Conservation (phyloP, 1,140 invertebrate species). For the Drosophila pseudoananassae region DNA sequence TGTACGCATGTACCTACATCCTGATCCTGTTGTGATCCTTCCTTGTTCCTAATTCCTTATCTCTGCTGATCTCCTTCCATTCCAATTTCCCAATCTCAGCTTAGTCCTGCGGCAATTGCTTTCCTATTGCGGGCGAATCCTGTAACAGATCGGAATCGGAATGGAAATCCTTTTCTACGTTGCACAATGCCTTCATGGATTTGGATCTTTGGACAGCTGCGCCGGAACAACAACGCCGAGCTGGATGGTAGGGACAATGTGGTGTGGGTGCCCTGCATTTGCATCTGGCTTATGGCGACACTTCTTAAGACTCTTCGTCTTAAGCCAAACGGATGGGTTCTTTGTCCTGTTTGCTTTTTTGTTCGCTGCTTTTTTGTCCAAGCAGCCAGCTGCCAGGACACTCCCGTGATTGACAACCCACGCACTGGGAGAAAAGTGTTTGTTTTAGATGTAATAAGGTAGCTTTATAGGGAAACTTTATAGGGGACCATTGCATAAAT, state of each 20-base stretch:
- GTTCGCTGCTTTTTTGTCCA: neutral
- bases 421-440: neutral
- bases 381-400: constrained; percentile 8
- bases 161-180: constrained; percentile 46
- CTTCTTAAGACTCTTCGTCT: constrained; percentile 21
- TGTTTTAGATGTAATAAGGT: no score
- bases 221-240: neutral
- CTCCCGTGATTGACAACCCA: constrained; percentile 30
- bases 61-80: constrained; percentile 33
- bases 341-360: neutral
- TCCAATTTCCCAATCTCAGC: constrained; percentile 54
- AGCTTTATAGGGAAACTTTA: no score
- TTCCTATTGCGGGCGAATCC: constrained; percentile 61
- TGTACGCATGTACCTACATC: neutral
- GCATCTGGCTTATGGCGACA: constrained; percentile 44
- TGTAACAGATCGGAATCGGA: constrained; percentile 37
- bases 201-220: constrained; percentile 25
- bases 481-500: no score
- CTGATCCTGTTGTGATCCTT: neutral
- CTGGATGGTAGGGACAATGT: constrained; percentile 5
- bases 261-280: constrained; percentile 46
- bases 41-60: neutral
- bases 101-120: constrained; percentile 43
- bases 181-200: constrained; percentile 22
- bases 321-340: constrained; percentile 17